Percentiles rank a stretch among this genome's conserved stretches.
phyloP scores from a whole-genome alignment of 2,113 vertebrate genomes.

The human (Homo sapiens) region DNA sequence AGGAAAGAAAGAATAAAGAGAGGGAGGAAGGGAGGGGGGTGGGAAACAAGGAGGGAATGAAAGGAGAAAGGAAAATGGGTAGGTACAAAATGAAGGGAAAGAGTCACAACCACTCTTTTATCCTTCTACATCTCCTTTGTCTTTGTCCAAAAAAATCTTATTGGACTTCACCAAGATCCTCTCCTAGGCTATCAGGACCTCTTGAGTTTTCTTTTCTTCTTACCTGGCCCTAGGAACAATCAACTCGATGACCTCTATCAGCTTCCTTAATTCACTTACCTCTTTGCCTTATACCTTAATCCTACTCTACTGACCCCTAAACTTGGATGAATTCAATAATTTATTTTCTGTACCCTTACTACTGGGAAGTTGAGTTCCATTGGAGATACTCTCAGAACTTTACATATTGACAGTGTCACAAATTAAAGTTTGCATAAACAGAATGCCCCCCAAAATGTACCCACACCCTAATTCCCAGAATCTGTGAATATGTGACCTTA shows the following conservation, averaged over 20 bases:
- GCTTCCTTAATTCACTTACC: neutral
- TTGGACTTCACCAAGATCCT: neutral
- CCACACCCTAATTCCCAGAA: neutral
- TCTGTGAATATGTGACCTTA: neutral
- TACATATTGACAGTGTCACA: neutral
- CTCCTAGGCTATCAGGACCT: neutral
- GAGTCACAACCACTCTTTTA: neutral
- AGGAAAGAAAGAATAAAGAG: too few relatives aligned
- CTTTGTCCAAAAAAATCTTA: neutral
- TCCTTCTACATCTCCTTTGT: neutral
- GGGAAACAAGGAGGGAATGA: neutral
- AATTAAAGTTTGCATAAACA: neutral
- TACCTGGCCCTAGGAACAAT: neutral
- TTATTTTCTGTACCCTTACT: neutral
- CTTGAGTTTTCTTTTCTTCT: neutral
- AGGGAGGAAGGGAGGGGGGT: accelerated
- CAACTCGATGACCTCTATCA: neutral
- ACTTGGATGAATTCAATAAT: neutral
- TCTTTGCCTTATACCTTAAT: neutral
- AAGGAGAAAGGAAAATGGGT: neutral
- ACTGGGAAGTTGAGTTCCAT: neutral
- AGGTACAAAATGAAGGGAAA: neutral
- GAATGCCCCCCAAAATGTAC: neutral
- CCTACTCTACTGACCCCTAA: neutral
- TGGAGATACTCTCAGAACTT: neutral